Evolutionary conservation across 2,888 invertebrate species (phyloP).

Genomic region (Clepsis dumicolana): DNA sequence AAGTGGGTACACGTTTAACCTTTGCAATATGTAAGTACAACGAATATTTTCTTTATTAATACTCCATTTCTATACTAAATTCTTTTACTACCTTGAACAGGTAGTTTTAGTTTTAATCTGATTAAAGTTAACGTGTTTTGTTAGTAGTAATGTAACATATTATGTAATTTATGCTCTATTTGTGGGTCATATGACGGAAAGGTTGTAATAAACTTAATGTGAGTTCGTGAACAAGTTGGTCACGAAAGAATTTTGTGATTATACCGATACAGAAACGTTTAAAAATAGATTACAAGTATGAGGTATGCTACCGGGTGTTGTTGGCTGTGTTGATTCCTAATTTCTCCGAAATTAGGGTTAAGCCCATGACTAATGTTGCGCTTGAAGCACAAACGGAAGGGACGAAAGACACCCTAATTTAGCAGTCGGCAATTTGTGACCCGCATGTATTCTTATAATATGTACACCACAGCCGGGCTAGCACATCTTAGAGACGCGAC

Average conservation of each 20-base stretch:
- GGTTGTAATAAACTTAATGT: conserved; percentile 34
- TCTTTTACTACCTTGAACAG: conserved; percentile 8
- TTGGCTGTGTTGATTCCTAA: not conserved
- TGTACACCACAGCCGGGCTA: too few species aligned
- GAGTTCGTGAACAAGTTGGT: conserved; percentile 28
- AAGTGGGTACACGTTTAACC: too few species aligned
- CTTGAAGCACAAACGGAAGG: too few species aligned
- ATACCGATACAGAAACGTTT: conserved; percentile 25
- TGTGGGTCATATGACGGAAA: conserved; percentile 33
- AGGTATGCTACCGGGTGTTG: not conserved
- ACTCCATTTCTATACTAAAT: conserved; percentile 7
- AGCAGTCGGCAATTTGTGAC: too few species aligned
- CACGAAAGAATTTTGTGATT: conserved; percentile 36
- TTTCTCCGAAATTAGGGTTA: not conserved
- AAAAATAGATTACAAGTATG: conserved; percentile 27
- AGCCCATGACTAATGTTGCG: not conserved
- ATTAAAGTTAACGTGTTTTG: conserved; percentile 17
- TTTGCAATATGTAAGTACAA: conserved; percentile 9
- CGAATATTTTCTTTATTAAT: not conserved
- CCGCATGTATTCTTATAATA: too few species aligned
- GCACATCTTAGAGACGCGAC: too few species aligned
- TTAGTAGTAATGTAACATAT: conserved; percentile 14
- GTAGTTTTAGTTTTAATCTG: conserved; percentile 26
- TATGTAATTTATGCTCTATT: conserved; percentile 28
- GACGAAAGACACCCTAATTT: not conserved